Conservation (phyloP, 2,113 vertebrate species). For the Rhabdomys dilectus region DNA sequence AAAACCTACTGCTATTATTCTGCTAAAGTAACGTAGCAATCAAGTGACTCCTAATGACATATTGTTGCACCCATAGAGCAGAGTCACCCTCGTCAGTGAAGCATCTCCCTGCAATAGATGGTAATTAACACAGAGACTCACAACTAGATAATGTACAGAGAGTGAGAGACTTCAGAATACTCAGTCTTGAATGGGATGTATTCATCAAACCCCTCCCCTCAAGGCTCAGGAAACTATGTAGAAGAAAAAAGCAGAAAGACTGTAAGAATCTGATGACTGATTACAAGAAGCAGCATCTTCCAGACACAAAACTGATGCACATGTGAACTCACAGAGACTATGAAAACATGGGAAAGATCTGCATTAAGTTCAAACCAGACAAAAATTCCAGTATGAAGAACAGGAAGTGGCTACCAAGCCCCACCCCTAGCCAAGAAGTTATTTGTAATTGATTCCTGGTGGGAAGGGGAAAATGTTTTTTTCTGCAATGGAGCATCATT, state of each 20-base stretch:
- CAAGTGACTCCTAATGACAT: not conserved
- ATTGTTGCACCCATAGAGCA: not conserved
- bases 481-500: not conserved
- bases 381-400: not conserved
- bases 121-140: not conserved
- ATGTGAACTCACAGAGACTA: not conserved
- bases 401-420: not conserved
- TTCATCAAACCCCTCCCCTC: not conserved
- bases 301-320: not conserved
- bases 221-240: not conserved
- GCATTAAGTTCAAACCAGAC: not conserved
- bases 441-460: not conserved
- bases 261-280: not conserved
- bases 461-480: not conserved
- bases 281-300: not conserved
- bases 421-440: not conserved
- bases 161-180: not conserved
- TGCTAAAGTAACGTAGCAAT: not conserved
- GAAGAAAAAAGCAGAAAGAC: not conserved
- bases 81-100: not conserved
- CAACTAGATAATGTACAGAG: not conserved
- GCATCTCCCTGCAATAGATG: not conserved
- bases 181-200: not conserved
- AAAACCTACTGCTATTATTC: not conserved
- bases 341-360: not conserved